Percentiles rank a stretch among this genome's conserved stretches.
These are phyloP conservation scores for Rhagologus leucostigma DNA, from an alignment of 2,113 vertebrate genomes.

Conservation along the genomic window DNA sequence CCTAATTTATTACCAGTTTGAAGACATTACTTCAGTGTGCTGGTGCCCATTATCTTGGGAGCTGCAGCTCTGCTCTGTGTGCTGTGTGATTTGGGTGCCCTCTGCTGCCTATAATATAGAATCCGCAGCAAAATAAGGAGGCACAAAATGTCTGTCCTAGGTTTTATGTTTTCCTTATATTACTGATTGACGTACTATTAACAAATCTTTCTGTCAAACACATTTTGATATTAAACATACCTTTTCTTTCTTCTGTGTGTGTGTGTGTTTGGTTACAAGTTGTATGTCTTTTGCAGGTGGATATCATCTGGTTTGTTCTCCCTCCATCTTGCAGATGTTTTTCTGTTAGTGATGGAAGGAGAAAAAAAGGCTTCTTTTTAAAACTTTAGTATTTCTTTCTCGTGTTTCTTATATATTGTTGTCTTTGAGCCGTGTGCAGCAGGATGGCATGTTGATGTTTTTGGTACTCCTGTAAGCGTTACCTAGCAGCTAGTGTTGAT, in stretches of 20 bases:
- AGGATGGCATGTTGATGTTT: background rate
- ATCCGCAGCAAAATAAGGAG: background rate
- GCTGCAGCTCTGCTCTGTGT: background rate
- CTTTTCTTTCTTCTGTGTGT: background rate
- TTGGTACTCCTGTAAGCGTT: background rate
- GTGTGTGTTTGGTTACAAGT: background rate
- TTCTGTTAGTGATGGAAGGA: background rate
- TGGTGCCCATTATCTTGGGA: background rate
- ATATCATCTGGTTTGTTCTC: background rate
- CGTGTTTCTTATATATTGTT: background rate
- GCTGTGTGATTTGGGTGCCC: constrained; percentile 10
- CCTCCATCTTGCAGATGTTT: background rate
- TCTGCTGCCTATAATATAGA: constrained; percentile 20
- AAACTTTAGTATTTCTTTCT: background rate
- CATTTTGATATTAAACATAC: background rate
- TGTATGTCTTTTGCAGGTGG: background rate
- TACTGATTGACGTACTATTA: background rate
- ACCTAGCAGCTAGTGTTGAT: background rate
- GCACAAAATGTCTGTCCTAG: background rate
- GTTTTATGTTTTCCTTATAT: background rate
- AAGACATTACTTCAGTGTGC: background rate
- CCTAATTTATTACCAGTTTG: background rate
- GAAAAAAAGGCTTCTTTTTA: accelerated
- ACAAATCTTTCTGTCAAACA: background rate
- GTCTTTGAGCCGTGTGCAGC: background rate